Conservation (phyloP, 1,140 invertebrate genomes). For the Nasonia vitripennis region DNA sequence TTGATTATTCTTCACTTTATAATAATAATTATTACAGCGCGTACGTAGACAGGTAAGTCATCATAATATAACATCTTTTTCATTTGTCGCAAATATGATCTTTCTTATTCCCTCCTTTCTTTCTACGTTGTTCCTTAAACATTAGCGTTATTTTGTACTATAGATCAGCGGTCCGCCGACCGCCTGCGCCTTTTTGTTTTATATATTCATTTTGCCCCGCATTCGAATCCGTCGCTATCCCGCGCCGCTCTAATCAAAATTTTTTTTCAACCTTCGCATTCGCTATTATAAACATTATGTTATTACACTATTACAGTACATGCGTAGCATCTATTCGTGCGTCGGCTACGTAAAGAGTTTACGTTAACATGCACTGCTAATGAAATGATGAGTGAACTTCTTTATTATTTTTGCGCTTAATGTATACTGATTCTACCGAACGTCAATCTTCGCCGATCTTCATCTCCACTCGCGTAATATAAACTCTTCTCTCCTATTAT, state of each 20-base stretch:
- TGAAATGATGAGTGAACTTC: slow-evolving; percentile 41
- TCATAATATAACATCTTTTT: slow-evolving; percentile 52
- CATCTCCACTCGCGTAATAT: background rate
- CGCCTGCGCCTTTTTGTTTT: slow-evolving; percentile 56
- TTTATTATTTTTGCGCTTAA: slow-evolving; percentile 34
- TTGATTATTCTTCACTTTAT: slow-evolving; percentile 36
- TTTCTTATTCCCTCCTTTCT: slow-evolving; percentile 55
- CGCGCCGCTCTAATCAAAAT: slow-evolving; percentile 45
- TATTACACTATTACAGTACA: slow-evolving; percentile 54
- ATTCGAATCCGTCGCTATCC: slow-evolving; percentile 57
- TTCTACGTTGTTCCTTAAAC: slow-evolving; percentile 59
- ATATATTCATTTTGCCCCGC: slow-evolving; percentile 54
- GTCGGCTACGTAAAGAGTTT: slow-evolving; percentile 6
- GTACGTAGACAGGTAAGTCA: slow-evolving; percentile 54
- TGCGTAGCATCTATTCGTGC: slow-evolving; percentile 21
- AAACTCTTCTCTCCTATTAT: slow-evolving; percentile 27
- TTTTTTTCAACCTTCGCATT: slow-evolving; percentile 48
- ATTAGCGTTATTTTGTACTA: slow-evolving; percentile 74
- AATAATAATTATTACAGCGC: slow-evolving; percentile 57
- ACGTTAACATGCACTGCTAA: slow-evolving; percentile 39
- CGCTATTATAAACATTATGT: slow-evolving; percentile 56
- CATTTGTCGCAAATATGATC: slow-evolving; percentile 48
- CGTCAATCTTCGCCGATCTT: background rate
- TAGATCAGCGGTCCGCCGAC: slow-evolving; percentile 63
- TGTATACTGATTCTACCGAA: slow-evolving; percentile 20